A percentile compares a stretch with the other conserved stretches of the same genome.
phyloP scores from a whole-genome alignment of 2,113 vertebrate genomes.

The Semicossyphus pulcher region DNA sequence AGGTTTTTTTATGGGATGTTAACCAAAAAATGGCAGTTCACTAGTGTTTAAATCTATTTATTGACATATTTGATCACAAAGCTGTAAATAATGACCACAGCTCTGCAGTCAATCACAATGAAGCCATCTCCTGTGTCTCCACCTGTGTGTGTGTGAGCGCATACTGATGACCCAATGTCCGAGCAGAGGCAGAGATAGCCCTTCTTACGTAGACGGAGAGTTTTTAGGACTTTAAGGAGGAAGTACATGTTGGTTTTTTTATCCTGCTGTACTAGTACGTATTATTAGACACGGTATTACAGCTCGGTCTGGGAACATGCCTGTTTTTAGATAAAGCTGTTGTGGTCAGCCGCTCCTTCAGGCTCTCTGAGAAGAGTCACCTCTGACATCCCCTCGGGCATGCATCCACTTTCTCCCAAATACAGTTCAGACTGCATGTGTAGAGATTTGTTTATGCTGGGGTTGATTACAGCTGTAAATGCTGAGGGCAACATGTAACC shows the following conservation, averaged over 20 bases:
- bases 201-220: conserved; percentile 1
- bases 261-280: conserved; percentile 41
- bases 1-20: too few species aligned
- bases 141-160: conserved; percentile 10
- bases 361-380: conserved; percentile 29
- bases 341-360: not conserved
- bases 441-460: not conserved
- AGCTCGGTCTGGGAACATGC: conserved; percentile 49
- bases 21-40: too few species aligned
- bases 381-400: conserved; percentile 2
- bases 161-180: conserved; percentile 12
- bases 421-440: not conserved
- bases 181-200: conserved; percentile 10
- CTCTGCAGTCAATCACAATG: conserved; percentile 18
- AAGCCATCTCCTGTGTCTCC: conserved; percentile 19
- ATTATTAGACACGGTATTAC: conserved; percentile 52
- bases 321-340: not conserved
- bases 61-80: conserved; percentile 12
- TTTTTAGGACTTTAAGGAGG: conserved; percentile 42
- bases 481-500: not conserved
- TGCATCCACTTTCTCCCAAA: not conserved
- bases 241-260: conserved; percentile 46
- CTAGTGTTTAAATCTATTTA: too few species aligned
- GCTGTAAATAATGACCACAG: too few species aligned
- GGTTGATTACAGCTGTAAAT: not conserved